Evolutionary conservation across 2,888 invertebrate genomes (phyloP).

Genomic region (Eupeodes latifasciatus): DNA sequence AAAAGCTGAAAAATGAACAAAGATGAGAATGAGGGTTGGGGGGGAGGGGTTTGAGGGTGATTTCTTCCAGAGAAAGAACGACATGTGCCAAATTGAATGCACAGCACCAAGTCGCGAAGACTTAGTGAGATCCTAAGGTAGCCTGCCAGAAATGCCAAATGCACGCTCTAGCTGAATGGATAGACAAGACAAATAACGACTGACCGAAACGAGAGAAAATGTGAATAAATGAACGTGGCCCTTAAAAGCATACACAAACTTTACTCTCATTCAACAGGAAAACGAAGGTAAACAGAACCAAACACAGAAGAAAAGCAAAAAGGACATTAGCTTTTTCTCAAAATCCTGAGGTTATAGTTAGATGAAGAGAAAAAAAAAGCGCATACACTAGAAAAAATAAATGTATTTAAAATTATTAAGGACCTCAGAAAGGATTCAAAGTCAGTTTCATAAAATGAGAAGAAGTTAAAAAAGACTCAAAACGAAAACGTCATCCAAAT

Average conservation of each 20-base stretch:
- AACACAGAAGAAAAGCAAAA: neutral
- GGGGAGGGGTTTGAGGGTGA: neutral
- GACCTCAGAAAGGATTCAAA: no score
- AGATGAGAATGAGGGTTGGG: no score
- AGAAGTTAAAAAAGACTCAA: no score
- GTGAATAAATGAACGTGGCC: slow-evolving; percentile 74
- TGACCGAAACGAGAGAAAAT: slow-evolving; percentile 68
- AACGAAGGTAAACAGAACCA: slow-evolving; percentile 32
- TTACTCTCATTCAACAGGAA: slow-evolving; percentile 23
- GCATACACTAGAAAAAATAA: neutral
- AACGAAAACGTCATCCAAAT: no score
- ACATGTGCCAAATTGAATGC: slow-evolving; percentile 74
- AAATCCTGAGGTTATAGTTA: neutral
- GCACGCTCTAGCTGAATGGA: neutral
- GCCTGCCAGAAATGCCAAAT: neutral
- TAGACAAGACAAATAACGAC: slow-evolving; percentile 71
- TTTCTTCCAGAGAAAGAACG: slow-evolving; percentile 39
- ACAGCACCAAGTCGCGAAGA: slow-evolving; percentile 65
- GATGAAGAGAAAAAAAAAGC: neutral
- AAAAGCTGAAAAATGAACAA: slow-evolving; percentile 18
- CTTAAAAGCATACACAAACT: slow-evolving; percentile 74
- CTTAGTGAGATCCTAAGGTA: slow-evolving; percentile 10
- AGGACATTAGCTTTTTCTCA: neutral
- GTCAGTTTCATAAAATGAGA: no score
- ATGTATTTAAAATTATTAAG: no score